Base-by-base conservation (phyloP, 2,888 invertebrate species). In the Heliothis peltigera region DNA sequence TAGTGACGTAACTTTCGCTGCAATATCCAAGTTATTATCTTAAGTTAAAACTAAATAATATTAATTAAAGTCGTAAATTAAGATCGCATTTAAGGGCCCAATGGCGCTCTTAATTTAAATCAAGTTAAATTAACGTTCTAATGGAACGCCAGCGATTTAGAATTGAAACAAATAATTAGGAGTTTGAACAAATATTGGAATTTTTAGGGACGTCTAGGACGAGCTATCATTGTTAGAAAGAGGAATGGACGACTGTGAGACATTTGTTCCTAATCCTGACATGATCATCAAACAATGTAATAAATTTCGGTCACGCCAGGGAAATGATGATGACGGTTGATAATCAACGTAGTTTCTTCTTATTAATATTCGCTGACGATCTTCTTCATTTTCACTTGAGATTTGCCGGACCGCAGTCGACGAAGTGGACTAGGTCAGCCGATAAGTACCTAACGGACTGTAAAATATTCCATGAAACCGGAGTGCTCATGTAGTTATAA, bases 131-230 rank as follows among this genome's bases (percentile, higher is more conserved):
- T 28, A 64, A 66, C 18, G 15, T 48, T 43, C 25, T 18, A 10
- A 48, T 59, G 4, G 17, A 54, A 35, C 55, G 25, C 19, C 55
- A 72, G 21, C 54, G 61, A 51, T 62, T 57, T 67, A 42, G 43
- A 72, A 55, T 42, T 52, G 21, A 51, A 52, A 52, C 54, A 32
- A 66, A 47, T 52, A 56, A 42, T 71, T 46, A 48, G 3, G 12
- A 48, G 19, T 56, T 60, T 32, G 46, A 47, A 72, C 22, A 60
- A 71, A 65, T 70, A 70, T 51, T 65, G 43, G 52, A 22, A 6
- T 56, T 22, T 56, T 75, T 59, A 19, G n/a, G 53, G 46, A 25
- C 53, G 57, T 73, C 64, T 65, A 77, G 63, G 73, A 21, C 32
- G 21, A 8, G 1, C 6, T 18, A 21, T 17, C 18, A 42, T 59